phyloP scores from a whole-genome alignment of 2,113 vertebrate species.

The Caranx ignobilis region DNA sequence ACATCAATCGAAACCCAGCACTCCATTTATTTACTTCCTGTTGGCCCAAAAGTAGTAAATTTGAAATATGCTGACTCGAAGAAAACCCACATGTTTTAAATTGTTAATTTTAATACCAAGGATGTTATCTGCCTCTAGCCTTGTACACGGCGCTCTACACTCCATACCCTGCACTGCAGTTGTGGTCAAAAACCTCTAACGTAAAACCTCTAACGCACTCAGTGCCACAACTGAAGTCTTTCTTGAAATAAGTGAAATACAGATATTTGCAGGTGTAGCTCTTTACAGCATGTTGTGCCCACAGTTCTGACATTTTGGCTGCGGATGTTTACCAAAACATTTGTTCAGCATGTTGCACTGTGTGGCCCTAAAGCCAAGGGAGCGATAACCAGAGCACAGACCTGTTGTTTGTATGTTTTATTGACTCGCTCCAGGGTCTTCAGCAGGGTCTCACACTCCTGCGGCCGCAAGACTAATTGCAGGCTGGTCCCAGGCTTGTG shows the following conservation, averaged over 20 bases:
- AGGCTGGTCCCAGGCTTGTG: constrained; percentile 42
- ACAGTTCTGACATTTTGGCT: constrained; percentile 36
- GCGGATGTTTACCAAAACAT: constrained; percentile 64
- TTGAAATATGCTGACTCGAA: neutral
- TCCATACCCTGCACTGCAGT: neutral
- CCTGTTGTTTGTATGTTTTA: constrained; percentile 77
- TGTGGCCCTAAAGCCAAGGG: constrained; percentile 49
- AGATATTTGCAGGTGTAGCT: neutral
- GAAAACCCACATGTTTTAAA: too few relatives aligned
- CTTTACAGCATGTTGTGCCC: constrained; percentile 15
- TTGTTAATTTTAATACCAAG: neutral
- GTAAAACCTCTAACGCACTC: neutral
- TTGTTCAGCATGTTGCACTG: constrained; percentile 52
- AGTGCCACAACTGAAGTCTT: neutral
- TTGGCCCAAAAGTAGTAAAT: neutral
- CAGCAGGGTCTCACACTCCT: constrained; percentile 53
- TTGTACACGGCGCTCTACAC: neutral
- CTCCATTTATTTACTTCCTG: neutral
- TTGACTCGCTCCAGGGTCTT: constrained; percentile 75
- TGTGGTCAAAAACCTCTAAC: neutral
- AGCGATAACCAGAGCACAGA: constrained; percentile 65
- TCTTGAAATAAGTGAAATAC: constrained; percentile 9
- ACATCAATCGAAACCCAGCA: neutral
- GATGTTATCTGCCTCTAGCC: neutral
- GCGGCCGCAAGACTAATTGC: constrained; percentile 64